Percentiles rank a stretch among this genome's conserved stretches.
These are phyloP conservation scores for Rosalia funebris DNA, from an alignment of 2,888 invertebrate genomes.

Conservation along the genomic window DNA sequence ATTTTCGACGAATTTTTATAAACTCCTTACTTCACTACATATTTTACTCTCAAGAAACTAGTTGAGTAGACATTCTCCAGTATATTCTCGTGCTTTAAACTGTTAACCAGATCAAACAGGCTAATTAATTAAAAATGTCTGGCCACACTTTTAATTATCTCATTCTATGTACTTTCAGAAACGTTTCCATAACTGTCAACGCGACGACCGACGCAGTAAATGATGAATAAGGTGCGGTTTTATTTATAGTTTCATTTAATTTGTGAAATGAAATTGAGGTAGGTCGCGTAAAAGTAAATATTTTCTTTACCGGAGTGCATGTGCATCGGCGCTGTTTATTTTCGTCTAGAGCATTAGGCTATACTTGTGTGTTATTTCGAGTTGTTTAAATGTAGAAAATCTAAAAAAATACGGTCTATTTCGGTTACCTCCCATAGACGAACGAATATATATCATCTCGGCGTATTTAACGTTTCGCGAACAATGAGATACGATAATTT, in stretches of 20 bases:
- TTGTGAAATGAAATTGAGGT: constrained; percentile 12
- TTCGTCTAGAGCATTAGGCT: neutral
- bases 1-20: too few relatives aligned
- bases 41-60: too few relatives aligned
- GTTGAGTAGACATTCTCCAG: too few relatives aligned
- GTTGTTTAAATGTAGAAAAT: constrained; percentile 3
- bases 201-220: neutral
- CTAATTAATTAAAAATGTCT: too few relatives aligned
- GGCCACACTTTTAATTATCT: too few relatives aligned
- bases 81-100: too few relatives aligned
- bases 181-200: neutral
- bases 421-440: neutral
- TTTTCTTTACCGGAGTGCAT: constrained; percentile 18
- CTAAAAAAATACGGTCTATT: neutral
- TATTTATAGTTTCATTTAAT: constrained; percentile 18
- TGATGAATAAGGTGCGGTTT: neutral
- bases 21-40: too few relatives aligned
- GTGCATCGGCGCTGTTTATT: constrained; percentile 11
- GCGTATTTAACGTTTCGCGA: neutral
- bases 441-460: too few relatives aligned
- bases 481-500: too few relatives aligned
- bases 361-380: neutral
- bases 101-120: too few relatives aligned
- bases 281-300: constrained; percentile 18
- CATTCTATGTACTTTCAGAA: too few relatives aligned